A percentile compares a stretch with the other conserved stretches of the same genome.
These are phyloP conservation scores for Pyrgus malvae DNA, from an alignment of 2,888 invertebrate genomes.

Conservation along the genomic window DNA sequence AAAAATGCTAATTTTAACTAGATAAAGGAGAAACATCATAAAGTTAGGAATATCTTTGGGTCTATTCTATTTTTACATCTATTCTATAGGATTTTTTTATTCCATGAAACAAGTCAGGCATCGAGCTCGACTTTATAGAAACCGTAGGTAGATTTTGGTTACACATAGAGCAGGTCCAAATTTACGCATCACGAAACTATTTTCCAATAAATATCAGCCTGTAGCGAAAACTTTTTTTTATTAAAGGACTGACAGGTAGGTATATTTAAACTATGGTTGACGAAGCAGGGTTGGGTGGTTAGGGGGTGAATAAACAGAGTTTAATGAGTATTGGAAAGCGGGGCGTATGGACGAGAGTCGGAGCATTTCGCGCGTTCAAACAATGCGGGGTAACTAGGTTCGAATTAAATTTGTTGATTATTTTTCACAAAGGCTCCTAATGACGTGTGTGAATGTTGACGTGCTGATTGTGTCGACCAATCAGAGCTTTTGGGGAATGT, in stretches of 20 bases:
- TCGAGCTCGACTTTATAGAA: not conserved
- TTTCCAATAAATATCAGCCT: constrained; percentile 18
- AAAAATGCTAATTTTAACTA: too few relatives aligned
- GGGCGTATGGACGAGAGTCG: not conserved
- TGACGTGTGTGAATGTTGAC: constrained; percentile 14
- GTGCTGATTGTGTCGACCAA: too few relatives aligned
- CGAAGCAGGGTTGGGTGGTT: constrained; percentile 29
- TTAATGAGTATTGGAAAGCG: constrained; percentile 43
- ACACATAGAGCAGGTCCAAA: constrained; percentile 16
- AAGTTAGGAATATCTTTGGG: too few relatives aligned
- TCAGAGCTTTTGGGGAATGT: too few relatives aligned
- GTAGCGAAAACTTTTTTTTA: constrained; percentile 32
- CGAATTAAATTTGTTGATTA: constrained; percentile 25
- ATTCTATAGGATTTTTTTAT: not conserved
- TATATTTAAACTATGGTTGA: constrained; percentile 37
- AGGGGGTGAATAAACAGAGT: constrained; percentile 37
- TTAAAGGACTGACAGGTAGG: constrained; percentile 36
- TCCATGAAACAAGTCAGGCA: not conserved
- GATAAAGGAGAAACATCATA: too few relatives aligned
- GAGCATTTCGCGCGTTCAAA: not conserved
- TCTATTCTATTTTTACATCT: too few relatives aligned
- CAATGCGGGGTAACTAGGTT: constrained; percentile 15
- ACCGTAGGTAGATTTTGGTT: constrained; percentile 1
- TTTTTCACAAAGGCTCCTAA: constrained; percentile 25
- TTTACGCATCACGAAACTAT: constrained; percentile 19